Percentiles rank a stretch among this genome's conserved stretches.
Conservation (phyloP, 53 echinoderm and acorn worm genomes). For the Temnopleurus reevesii region DNA sequence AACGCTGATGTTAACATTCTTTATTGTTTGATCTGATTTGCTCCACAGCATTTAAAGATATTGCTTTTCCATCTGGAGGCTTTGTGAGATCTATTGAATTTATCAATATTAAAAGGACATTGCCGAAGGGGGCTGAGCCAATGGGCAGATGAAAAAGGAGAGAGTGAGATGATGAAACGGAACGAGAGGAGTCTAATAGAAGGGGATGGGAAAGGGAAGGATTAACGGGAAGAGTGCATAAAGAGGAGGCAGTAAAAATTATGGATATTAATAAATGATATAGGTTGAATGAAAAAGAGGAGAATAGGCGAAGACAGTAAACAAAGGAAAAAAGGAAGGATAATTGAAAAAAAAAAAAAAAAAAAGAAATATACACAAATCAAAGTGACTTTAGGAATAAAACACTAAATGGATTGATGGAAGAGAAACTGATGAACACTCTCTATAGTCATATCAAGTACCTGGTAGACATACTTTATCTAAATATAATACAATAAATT, state of each 20-base stretch:
- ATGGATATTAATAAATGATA: too few relatives aligned
- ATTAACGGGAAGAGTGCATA: not conserved
- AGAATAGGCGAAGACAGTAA: not conserved
- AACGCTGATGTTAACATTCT: slow-evolving; percentile 20
- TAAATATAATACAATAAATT: too few relatives aligned
- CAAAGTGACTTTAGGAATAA: too few relatives aligned
- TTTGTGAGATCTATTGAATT: slow-evolving; percentile 28
- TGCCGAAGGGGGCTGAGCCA: not conserved
- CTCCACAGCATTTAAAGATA: slow-evolving; percentile 34
- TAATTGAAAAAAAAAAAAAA: too few relatives aligned
- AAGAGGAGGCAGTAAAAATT: not conserved
- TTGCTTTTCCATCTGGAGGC: slow-evolving; percentile 32
- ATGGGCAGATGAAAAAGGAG: not conserved
- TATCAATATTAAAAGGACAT: slow-evolving; percentile 37
- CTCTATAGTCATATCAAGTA: too few relatives aligned
- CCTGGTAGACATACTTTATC: too few relatives aligned
- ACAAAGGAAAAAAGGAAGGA: too few relatives aligned
- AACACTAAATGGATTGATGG: too few relatives aligned
- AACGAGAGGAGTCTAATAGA: not conserved
- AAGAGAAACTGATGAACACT: too few relatives aligned
- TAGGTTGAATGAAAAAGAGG: not conserved
- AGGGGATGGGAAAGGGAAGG: not conserved
- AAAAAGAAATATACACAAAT: too few relatives aligned
- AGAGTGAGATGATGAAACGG: not conserved
- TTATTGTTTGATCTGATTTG: slow-evolving; percentile 19